Evolutionary conservation across 2,113 vertebrate genomes (phyloP).

Genomic region (Raphicerus campestris): DNA sequence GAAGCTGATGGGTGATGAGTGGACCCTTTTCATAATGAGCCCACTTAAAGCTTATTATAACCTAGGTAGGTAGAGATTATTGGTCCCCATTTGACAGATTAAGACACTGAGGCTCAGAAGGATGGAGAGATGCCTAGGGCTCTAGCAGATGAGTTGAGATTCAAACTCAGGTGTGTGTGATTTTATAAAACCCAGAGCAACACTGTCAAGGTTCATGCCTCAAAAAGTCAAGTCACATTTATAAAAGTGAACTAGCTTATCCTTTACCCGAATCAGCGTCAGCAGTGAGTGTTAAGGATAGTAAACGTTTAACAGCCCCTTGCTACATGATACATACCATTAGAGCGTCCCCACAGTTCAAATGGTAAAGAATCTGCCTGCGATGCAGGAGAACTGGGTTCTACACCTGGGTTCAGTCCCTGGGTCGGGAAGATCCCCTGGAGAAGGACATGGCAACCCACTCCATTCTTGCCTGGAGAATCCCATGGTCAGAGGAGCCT

Average conservation of each 20-base stretch:
- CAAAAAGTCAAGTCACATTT: not conserved
- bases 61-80: not conserved
- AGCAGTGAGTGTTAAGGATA: not conserved
- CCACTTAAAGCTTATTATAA: not conserved
- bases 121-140: not conserved
- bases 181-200: not conserved
- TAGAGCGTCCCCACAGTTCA: not conserved
- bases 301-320: no score
- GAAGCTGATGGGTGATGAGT: not conserved
- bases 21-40: not conserved
- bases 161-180: not conserved
- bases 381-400: not conserved
- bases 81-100: not conserved
- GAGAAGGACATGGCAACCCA: not conserved
- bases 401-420: not conserved
- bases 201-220: not conserved
- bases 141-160: not conserved
- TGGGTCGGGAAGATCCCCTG: not conserved
- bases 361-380: not conserved
- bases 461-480: not conserved
- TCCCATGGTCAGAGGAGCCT: not conserved
- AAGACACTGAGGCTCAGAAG: not conserved
- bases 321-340: not conserved
- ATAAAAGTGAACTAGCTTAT: fast-evolving
- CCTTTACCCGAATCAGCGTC: not conserved